phyloP scores from a whole-genome alignment of 2,888 invertebrate species.

The Rotaria macrura region DNA sequence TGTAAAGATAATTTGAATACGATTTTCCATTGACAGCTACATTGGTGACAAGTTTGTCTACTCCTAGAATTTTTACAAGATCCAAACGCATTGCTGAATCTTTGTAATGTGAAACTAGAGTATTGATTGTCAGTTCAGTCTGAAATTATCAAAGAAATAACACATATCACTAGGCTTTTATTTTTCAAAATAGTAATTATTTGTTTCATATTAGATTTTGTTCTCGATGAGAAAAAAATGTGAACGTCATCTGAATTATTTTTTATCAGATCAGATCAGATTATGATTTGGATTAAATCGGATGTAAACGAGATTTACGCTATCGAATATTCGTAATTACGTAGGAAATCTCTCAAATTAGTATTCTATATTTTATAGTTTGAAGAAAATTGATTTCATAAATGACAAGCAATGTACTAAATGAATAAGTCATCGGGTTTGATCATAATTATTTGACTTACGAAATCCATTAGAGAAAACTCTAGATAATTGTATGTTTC shows the following conservation, averaged over 20 bases:
- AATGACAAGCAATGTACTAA: too few relatives aligned
- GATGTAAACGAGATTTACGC: neutral
- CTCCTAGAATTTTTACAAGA: conserved; percentile 22
- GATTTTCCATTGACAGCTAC: conserved; percentile 20
- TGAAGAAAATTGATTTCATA: too few relatives aligned
- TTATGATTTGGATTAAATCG: neutral
- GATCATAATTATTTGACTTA: neutral
- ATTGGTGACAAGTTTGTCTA: neutral
- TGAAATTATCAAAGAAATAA: neutral
- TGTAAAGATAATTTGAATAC: conserved; percentile 25
- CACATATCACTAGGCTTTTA: too few relatives aligned
- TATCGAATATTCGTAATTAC: neutral
- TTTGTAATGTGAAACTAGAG: neutral
- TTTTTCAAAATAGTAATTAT: neutral
- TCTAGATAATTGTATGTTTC: conserved; percentile 25
- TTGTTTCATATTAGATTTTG: neutral
- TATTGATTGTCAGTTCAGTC: neutral
- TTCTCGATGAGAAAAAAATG: neutral
- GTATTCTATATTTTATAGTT: neutral
- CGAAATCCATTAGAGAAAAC: neutral
- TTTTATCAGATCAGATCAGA: neutral
- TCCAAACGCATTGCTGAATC: neutral
- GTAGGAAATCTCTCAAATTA: neutral
- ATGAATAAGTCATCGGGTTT: too few relatives aligned
- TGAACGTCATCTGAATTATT: neutral